A percentile compares a stretch with the other conserved stretches of the same genome.
These are phyloP conservation scores for Podarcis siculus DNA, from an alignment of 2,797 vertebrate genomes.

Conservation along the genomic window DNA sequence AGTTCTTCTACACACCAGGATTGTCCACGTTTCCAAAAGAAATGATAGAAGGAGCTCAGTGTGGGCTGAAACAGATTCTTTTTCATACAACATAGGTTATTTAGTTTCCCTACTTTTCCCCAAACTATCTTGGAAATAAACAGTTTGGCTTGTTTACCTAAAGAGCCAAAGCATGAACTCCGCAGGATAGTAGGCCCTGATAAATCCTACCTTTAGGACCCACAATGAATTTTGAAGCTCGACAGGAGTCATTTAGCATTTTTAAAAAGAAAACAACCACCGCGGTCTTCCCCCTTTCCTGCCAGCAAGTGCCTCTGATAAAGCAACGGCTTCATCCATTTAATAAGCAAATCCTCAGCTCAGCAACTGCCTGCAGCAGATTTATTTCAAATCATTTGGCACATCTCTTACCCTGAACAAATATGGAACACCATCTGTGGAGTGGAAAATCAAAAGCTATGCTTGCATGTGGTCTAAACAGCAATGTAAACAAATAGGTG, in stretches of 20 bases:
- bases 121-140: background rate
- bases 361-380: background rate
- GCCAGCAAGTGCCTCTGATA: background rate
- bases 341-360: conserved; percentile 25
- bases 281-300: conserved; percentile 9
- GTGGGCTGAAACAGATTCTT: background rate
- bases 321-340: conserved; percentile 8
- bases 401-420: conserved; percentile 4
- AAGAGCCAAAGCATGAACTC: background rate
- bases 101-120: background rate
- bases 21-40: background rate
- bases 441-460: background rate
- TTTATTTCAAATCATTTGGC: conserved; percentile 31
- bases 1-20: background rate
- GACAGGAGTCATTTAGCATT: background rate
- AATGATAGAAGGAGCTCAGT: background rate
- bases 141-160: background rate
- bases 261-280: background rate
- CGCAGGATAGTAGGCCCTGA: background rate
- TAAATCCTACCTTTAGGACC: background rate
- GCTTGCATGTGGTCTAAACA: conserved; percentile 13
- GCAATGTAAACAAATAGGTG: conserved; percentile 10
- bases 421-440: background rate
- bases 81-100: background rate
- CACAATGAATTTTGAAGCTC: background rate